These are phyloP conservation scores for Diglossa brunneiventris DNA, from an alignment of 2,113 vertebrate species.

Conservation along the genomic window DNA sequence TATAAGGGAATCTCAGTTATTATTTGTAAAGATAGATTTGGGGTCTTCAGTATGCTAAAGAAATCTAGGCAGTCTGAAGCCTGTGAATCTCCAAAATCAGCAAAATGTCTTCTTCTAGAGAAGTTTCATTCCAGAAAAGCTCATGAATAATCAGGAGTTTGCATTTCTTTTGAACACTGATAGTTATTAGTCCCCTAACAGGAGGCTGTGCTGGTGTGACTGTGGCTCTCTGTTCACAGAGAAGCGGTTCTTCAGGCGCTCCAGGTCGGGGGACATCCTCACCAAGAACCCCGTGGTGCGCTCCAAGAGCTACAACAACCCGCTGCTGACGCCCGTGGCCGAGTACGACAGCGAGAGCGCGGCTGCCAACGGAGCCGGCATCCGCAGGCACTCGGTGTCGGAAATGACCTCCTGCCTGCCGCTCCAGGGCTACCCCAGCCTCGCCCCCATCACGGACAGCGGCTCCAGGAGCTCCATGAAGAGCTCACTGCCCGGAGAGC, in stretches of 20 bases:
- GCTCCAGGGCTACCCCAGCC: conserved; percentile 75
- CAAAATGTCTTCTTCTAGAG: not conserved
- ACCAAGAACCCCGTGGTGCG: conserved; percentile 89
- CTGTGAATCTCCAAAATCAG: not conserved
- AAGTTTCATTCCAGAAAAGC: not conserved
- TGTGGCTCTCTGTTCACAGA: conserved; percentile 72
- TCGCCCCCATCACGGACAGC: conserved; percentile 62
- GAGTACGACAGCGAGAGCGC: conserved; percentile 83
- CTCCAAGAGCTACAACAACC: conserved; percentile 94
- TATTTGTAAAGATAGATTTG: not conserved
- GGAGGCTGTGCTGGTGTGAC: not conserved
- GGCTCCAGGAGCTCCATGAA: conserved; percentile 58
- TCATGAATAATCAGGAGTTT: not conserved
- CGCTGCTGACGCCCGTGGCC: conserved; percentile 86
- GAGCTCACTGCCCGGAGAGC: not conserved
- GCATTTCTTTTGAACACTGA: not conserved
- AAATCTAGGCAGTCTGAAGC: not conserved
- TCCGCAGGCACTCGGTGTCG: conserved; percentile 88
- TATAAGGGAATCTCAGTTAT: not conserved
- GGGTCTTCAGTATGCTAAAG: not conserved
- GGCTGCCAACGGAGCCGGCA: conserved; percentile 42
- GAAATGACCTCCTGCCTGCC: conserved; percentile 91
- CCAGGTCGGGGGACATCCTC: conserved; percentile 71
- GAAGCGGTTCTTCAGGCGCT: conserved; percentile 79
- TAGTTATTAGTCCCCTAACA: not conserved